phyloP scores from a whole-genome alignment of 53 echinoderm and acorn worm species.

The Antedon mediterranea region DNA sequence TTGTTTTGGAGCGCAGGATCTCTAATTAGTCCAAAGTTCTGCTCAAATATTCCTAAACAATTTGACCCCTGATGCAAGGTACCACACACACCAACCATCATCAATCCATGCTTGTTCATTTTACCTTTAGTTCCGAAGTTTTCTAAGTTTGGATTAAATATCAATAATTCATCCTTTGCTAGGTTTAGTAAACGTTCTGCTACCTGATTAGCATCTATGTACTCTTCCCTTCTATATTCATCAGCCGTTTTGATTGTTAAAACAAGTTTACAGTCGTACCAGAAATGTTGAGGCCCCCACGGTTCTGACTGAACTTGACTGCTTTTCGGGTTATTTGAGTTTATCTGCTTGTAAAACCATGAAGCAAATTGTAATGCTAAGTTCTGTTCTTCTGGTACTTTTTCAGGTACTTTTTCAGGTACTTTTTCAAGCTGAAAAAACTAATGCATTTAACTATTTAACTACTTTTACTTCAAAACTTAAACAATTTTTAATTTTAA shows the following conservation, averaged over 20 bases:
- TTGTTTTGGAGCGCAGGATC: conserved; percentile 40
- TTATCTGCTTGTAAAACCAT: conserved; percentile 60
- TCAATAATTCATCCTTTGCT: conserved; percentile 28
- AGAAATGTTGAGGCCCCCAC: conserved; percentile 75
- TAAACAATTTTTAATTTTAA: too few relatives aligned
- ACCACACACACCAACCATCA: conserved; percentile 37
- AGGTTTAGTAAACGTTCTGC: conserved; percentile 24
- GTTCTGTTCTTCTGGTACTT: conserved; percentile 2
- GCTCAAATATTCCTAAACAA: conserved; percentile 54
- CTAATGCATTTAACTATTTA: too few relatives aligned
- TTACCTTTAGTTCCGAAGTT: conserved; percentile 28
- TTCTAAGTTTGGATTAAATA: conserved; percentile 49
- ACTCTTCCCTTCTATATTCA: conserved; percentile 10
- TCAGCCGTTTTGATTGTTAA: conserved; percentile 15
- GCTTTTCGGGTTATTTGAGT: conserved; percentile 16
- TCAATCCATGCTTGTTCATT: conserved; percentile 46
- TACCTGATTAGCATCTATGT: conserved; percentile 24
- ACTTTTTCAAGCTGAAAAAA: not conserved
- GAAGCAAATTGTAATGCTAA: conserved; percentile 45
- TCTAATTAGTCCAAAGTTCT: conserved; percentile 39
- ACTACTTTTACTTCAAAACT: too few relatives aligned
- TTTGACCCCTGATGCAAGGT: conserved; percentile 30
- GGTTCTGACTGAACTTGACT: not conserved
- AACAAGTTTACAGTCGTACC: conserved; percentile 22
- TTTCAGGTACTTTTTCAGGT: too few relatives aligned